These are phyloP conservation scores for Piliocolobus tephrosceles DNA, from an alignment of 2,113 vertebrate genomes.

Conservation along the genomic window DNA sequence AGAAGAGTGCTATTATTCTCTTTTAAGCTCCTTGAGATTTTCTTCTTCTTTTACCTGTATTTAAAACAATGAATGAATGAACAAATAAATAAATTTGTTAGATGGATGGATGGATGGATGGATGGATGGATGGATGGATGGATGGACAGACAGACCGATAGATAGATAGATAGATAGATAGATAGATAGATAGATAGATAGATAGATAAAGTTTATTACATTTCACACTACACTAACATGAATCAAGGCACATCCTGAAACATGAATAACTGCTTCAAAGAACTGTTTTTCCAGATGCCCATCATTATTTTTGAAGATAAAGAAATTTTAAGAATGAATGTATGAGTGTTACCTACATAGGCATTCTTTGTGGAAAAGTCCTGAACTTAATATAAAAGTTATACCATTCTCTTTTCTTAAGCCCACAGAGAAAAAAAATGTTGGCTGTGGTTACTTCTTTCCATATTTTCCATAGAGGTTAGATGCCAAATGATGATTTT, in stretches of 20 bases:
- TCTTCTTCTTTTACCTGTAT: not conserved
- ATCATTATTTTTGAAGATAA: not conserved
- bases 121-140: not conserved
- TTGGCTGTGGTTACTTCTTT: not conserved
- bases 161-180: too few species aligned
- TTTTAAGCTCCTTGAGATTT: not conserved
- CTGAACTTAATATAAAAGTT: not conserved
- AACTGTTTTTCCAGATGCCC: not conserved
- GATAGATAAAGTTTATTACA: not conserved
- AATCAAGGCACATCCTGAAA: not conserved
- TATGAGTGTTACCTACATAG: not conserved
- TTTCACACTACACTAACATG: not conserved
- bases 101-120: not conserved
- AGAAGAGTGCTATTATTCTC: not conserved
- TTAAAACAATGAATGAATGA: not conserved
- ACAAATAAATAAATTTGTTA: not conserved
- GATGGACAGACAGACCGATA: fast-evolving
- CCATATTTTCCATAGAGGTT: not conserved
- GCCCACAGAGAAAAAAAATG: not conserved
- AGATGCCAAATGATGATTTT: not conserved
- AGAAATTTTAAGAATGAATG: slow-evolving; percentile 25
- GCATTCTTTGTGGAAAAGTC: not conserved
- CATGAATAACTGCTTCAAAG: not conserved
- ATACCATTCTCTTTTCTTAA: not conserved
- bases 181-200: not conserved